Base-by-base conservation (phyloP, 2,113 vertebrate species). In the Oreamnos americanus region DNA sequence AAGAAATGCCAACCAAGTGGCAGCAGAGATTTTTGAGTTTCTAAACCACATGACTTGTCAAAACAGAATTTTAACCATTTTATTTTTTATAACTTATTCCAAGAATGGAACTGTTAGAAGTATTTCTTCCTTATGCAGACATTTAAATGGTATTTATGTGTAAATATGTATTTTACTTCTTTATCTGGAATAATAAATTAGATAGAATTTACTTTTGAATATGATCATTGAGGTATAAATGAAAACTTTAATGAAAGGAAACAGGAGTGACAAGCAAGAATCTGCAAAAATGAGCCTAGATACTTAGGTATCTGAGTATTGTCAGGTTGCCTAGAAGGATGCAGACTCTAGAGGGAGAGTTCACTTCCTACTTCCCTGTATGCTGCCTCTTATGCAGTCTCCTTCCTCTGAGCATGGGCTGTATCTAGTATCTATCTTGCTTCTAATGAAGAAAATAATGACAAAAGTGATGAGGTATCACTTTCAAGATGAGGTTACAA, bases 111-210 rank as follows among this genome's bases (percentile, higher is more conserved):
- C 5, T 23, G 57, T 90, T 64, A 53, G n/a, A 82, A 71, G 26
- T 21, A 49, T 83, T 57, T 87, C 55, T 96, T 15, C 74, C 55
- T 53, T 53, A 58, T 82, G 51, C 81, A 90, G 82, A 64, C 62
- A 84, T 94, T 96, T 95, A 86, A 79, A n/a, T 94, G 92, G 23
- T 28, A 96, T 95, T 95, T 96, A 82, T 86, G 4, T 85, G 21
- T 60, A 91, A 95, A 91, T 79, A 21, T 53, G 67, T 76, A 26
- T 78, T 97, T 88, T 8, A 25, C 55, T 90, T 96, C 39, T 43
- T 96, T 82, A 74, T 74, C 14, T 1, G 45, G 30, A 82, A 95
- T 83, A 93, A 78, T n/a, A 4, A 96, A 79, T 17, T 82, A 11
- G 17, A 86, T 21, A 36, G 25, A 36, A 88, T 64, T 97, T 79